Evolutionary conservation across 2,113 vertebrate species (phyloP).

Genomic region (Heterocephalus glaber): DNA sequence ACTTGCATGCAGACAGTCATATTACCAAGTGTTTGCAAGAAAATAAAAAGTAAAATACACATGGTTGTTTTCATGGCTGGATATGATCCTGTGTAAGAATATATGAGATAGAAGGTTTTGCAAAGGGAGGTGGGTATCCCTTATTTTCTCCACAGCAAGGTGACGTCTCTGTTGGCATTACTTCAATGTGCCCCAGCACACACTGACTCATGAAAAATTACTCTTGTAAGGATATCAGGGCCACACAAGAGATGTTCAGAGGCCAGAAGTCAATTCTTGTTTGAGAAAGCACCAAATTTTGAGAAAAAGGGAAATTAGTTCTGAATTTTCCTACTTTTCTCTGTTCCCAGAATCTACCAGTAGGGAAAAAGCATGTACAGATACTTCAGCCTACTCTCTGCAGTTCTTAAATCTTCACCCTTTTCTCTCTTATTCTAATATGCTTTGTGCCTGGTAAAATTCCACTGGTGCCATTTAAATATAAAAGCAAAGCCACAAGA

Average conservation of each 20-base stretch:
- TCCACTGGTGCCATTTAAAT: constrained; percentile 74
- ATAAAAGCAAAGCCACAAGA: constrained; percentile 81
- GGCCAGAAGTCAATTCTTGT: constrained; percentile 40
- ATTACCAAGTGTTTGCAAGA: neutral
- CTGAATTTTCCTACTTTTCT: constrained; percentile 63
- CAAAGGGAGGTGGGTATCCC: neutral
- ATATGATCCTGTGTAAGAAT: neutral
- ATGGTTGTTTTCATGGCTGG: neutral
- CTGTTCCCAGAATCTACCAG: constrained; percentile 35
- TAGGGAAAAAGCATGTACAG: neutral
- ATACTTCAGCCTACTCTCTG: constrained; percentile 40
- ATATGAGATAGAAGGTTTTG: neutral
- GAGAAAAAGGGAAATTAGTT: constrained; percentile 53
- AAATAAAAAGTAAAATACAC: neutral
- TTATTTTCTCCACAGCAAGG: neutral
- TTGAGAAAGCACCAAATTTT: neutral
- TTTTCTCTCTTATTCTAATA: constrained; percentile 72
- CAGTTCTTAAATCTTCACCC: constrained; percentile 67
- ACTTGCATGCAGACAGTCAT: neutral
- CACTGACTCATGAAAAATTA: constrained; percentile 46
- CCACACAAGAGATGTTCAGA: constrained; percentile 54
- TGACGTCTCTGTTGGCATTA: neutral
- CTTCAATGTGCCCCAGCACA: neutral
- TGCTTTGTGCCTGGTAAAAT: constrained; percentile 64
- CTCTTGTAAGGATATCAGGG: constrained; percentile 32